Evolutionary conservation across 2,113 vertebrate genomes (phyloP).

Genomic region (Hippocampus zosterae): DNA sequence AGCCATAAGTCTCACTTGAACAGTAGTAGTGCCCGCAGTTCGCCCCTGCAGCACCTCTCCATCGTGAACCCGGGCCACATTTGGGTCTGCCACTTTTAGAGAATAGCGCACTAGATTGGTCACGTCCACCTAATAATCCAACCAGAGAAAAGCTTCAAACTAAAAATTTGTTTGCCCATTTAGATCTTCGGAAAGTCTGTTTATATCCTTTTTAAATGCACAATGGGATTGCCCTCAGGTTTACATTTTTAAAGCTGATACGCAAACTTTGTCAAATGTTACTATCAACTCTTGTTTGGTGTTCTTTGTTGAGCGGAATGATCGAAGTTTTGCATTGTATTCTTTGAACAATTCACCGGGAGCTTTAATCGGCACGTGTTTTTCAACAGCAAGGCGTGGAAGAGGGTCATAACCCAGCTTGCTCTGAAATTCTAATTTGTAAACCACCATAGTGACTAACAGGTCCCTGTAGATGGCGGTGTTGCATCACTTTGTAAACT

Average conservation of each 20-base stretch:
- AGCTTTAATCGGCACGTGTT: too few relatives aligned
- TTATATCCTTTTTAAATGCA: background rate
- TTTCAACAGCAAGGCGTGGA: too few relatives aligned
- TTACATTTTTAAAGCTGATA: background rate
- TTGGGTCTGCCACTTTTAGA: slow-evolving; percentile 82
- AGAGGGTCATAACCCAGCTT: too few relatives aligned
- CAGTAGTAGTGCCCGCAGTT: slow-evolving; percentile 81
- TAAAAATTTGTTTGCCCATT: background rate
- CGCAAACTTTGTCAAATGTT: background rate
- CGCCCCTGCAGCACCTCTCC: slow-evolving; percentile 81
- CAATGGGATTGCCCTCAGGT: background rate
- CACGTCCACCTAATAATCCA: slow-evolving; percentile 75
- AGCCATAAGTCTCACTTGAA: slow-evolving; percentile 75
- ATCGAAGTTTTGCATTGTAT: background rate
- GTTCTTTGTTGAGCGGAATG: background rate
- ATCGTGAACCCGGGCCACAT: slow-evolving; percentile 76
- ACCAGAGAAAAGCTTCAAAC: slow-evolving; percentile 3
- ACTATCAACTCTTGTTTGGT: background rate
- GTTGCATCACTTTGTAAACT: too few relatives aligned
- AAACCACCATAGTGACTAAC: too few relatives aligned
- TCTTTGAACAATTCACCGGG: background rate
- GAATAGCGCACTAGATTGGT: slow-evolving; percentile 79
- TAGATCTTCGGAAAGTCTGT: too few relatives aligned
- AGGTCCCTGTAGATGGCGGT: too few relatives aligned
- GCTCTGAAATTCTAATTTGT: too few relatives aligned